These are phyloP conservation scores for Conger conger DNA, from an alignment of 2,113 vertebrate species.

Conservation along the genomic window DNA sequence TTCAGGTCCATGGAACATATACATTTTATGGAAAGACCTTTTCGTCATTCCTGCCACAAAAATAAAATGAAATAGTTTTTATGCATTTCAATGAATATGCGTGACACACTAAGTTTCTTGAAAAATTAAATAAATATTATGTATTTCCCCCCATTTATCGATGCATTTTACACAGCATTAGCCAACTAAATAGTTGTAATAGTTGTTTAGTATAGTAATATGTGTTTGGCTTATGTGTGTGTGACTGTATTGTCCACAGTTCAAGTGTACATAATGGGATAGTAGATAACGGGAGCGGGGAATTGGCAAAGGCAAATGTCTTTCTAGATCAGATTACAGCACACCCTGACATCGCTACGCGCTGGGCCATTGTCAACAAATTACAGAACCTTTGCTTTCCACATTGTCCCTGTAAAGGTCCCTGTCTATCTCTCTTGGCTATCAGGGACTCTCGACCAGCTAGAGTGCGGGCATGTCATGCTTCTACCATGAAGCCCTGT, in stretches of 20 bases:
- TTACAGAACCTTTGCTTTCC: slow-evolving; percentile 57
- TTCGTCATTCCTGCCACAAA: too few relatives aligned
- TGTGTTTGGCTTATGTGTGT: neutral
- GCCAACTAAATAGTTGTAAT: neutral
- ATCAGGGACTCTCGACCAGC: slow-evolving; percentile 49
- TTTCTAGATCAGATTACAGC: slow-evolving; percentile 35
- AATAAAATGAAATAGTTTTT: too few relatives aligned
- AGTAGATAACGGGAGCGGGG: slow-evolving; percentile 3
- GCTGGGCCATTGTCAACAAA: slow-evolving; percentile 37
- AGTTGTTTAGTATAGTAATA: too few relatives aligned
- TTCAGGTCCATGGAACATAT: too few relatives aligned
- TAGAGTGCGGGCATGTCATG: slow-evolving; percentile 38
- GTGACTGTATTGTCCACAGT: neutral
- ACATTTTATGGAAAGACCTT: too few relatives aligned
- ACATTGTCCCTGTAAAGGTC: slow-evolving; percentile 74
- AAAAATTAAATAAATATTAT: too few relatives aligned
- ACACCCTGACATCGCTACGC: slow-evolving; percentile 31
- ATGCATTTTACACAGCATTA: neutral
- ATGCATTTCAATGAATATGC: too few relatives aligned
- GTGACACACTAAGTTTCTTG: too few relatives aligned
- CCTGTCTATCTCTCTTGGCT: slow-evolving; percentile 52
- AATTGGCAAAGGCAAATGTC: slow-evolving; percentile 33
- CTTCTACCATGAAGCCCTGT: slow-evolving; percentile 50
- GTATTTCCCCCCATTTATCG: too few relatives aligned
- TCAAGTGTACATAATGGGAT: neutral